Evolutionary conservation across 2,888 invertebrate genomes (phyloP), one percentile per base, ranked within the genome.

Genomic region (Pterobdella sp.): DNA sequence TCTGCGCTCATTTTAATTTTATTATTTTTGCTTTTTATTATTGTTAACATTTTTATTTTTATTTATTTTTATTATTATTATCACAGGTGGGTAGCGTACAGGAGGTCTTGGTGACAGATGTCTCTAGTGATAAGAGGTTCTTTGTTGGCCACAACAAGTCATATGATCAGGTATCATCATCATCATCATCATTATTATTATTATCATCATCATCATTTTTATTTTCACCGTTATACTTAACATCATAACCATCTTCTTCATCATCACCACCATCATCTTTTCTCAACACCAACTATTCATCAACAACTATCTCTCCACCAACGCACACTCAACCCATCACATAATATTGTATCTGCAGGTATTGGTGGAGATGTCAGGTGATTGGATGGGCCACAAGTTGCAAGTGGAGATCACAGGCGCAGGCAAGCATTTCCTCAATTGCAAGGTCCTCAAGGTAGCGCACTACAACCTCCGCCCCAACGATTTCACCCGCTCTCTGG

Each of bases 81-180:
- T 35, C 73, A 42, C 78, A 83, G 82, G 74, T 84, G 26, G 91
- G 90, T 0, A 84, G 89, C 77, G 81, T 86, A 0, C 89, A 93
- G 75, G 87, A 88, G 1, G 91, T 96, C 0, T 85, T 98, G 0
- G 92, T 97, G 0, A 96, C 96, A 0, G 98, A 98, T 84, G 84
- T 91, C 72, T 94, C 96, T 0, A 91, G 92, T 82, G 97, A 97
- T 82, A 90, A 90, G 78, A 87, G 90, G 74, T 90, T 92, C 83
- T 94, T 88, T 81, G 97, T 97, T 10, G 95, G 90, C 0, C 97
- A 98, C 85, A 97, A 96, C 84, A 91, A 94, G 82, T 91, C 85
- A 81, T 97, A 98, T 81, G 94, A 96, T 81, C 97, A 94, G 86
- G 87, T 88, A 34, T 26, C 22, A 35, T 35, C 35, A 18, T 1